phyloP scores from a whole-genome alignment of 2,888 invertebrate genomes.

The Oscheius sp. region DNA sequence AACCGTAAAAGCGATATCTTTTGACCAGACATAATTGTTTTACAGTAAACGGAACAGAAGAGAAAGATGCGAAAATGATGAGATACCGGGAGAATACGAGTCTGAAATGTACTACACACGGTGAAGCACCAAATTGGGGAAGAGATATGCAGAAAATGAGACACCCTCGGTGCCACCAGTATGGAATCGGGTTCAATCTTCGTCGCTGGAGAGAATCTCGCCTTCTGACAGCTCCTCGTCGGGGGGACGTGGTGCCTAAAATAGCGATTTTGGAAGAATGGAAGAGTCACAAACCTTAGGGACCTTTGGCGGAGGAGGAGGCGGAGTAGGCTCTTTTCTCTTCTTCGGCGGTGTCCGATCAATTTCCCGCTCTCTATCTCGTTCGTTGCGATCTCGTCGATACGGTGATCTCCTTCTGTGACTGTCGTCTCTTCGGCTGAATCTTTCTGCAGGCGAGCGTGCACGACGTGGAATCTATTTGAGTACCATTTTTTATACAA shows the following conservation, averaged over 20 bases:
- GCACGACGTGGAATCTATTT: slow-evolving; percentile 15
- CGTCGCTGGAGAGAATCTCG: slow-evolving; percentile 70
- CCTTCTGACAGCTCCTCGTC: slow-evolving; percentile 71
- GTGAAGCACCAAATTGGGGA: too few relatives aligned
- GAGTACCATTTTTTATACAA: neutral
- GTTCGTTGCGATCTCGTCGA: slow-evolving; percentile 1
- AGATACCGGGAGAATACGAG: slow-evolving; percentile 7
- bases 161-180: slow-evolving; percentile 7
- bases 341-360: slow-evolving; percentile 26
- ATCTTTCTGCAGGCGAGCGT: slow-evolving; percentile 18
- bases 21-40: slow-evolving; percentile 15
- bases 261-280: neutral
- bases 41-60: neutral
- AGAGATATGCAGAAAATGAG: slow-evolving; percentile 5
- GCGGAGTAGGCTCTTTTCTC: slow-evolving; percentile 24
- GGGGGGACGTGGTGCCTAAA: slow-evolving; percentile 52
- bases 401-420: slow-evolving; percentile 16
- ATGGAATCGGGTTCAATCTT: slow-evolving; percentile 43
- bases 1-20: slow-evolving; percentile 17
- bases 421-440: slow-evolving; percentile 15
- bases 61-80: slow-evolving; percentile 6
- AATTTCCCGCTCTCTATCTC: slow-evolving; percentile 14
- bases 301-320: slow-evolving; percentile 25
- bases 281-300: neutral
- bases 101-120: too few relatives aligned